Evolutionary conservation across 2,113 vertebrate species (phyloP).

Genomic region (Xerus inauris): DNA sequence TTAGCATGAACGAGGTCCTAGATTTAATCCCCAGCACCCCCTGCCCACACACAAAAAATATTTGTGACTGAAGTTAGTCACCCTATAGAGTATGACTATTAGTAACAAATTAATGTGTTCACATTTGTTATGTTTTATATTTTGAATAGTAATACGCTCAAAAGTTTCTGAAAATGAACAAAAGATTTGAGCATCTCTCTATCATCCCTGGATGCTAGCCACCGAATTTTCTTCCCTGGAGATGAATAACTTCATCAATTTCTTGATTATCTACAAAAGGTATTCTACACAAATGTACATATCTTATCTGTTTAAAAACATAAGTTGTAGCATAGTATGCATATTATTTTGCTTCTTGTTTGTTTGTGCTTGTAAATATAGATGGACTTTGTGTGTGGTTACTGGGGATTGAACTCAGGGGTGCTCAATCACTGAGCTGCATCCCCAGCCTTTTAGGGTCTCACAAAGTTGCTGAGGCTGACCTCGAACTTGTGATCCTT

Average conservation of each 20-base stretch:
- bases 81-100: not conserved
- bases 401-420: too few species aligned
- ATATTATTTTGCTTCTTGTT: not conserved
- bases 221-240: not conserved
- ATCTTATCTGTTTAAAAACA: not conserved
- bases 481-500: too few species aligned
- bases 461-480: too few species aligned
- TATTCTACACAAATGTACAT: not conserved
- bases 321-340: not conserved
- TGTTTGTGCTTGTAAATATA: not conserved
- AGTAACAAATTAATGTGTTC: not conserved
- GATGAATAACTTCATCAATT: not conserved
- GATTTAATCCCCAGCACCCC: not conserved
- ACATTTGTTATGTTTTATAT: not conserved
- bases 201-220: not conserved
- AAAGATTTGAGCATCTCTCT: not conserved
- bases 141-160: not conserved
- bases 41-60: not conserved
- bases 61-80: not conserved
- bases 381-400: not conserved
- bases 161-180: conserved; percentile 9
- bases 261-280: not conserved
- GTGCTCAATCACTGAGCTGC: too few species aligned
- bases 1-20: not conserved
- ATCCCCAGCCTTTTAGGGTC: too few species aligned